Percentiles rank a stretch among this genome's conserved stretches.
phyloP scores from a whole-genome alignment of 92 coral and sea anemone genomes.

The Metridium senile region DNA sequence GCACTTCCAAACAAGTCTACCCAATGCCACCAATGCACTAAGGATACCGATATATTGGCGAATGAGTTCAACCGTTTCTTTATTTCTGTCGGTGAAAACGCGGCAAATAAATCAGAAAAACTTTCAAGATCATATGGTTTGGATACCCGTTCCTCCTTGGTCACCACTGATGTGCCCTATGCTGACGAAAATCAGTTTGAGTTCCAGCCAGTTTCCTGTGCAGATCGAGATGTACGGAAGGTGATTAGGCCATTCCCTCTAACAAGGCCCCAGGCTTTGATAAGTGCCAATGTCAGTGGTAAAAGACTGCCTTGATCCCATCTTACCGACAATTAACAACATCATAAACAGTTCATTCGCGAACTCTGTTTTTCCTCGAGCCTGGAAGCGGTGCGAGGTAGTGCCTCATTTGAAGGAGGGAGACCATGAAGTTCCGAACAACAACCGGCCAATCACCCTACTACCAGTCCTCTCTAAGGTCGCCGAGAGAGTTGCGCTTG shows the following conservation, averaged over 20 bases:
- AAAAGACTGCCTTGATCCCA: neutral
- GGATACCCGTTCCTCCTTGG: neutral
- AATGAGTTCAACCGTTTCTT: conserved; percentile 44
- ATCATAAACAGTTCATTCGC: no score
- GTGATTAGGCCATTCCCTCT: neutral
- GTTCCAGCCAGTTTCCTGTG: neutral
- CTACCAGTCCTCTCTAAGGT: no score
- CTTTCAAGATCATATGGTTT: neutral
- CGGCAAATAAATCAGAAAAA: conserved; percentile 11
- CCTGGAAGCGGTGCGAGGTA: no score
- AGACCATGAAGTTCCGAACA: no score
- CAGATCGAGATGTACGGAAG: neutral
- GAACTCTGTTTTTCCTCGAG: no score
- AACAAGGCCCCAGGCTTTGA: conserved; percentile 4
- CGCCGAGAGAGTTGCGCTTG: no score
- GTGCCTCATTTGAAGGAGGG: no score
- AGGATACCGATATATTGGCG: conserved; percentile 17
- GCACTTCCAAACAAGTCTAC: conserved; percentile 28
- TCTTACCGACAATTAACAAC: no score
- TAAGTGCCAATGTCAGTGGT: neutral
- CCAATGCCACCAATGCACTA: no score
- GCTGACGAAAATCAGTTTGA: neutral
- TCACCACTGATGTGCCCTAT: no score
- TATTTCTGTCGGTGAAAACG: conserved; percentile 46
- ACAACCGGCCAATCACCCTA: no score